phyloP scores from a whole-genome alignment of 2,888 invertebrate species.

The Andrena dorsata region DNA sequence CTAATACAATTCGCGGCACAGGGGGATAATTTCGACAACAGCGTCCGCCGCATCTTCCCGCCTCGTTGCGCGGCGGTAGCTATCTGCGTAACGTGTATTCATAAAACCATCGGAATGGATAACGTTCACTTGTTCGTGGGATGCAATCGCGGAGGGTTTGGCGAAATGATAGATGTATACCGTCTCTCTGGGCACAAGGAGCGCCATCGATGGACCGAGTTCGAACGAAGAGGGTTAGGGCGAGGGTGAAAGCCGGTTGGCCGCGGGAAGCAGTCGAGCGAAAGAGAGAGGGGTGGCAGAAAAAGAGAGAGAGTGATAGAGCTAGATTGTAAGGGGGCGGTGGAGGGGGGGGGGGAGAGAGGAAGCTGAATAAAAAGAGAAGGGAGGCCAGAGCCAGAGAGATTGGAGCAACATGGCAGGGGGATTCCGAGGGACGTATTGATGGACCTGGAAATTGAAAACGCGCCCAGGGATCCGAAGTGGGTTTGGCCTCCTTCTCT shows the following conservation, averaged over 20 bases:
- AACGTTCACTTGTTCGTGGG: slow-evolving; percentile 69
- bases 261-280: slow-evolving; percentile 42
- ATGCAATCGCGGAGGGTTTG: slow-evolving; percentile 65
- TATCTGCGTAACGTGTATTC: slow-evolving; percentile 52
- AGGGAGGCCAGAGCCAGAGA: slow-evolving; percentile 61
- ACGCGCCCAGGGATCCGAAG: slow-evolving; percentile 78
- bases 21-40: slow-evolving; percentile 55
- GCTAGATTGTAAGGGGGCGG: no score
- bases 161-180: slow-evolving; percentile 76
- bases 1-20: background rate
- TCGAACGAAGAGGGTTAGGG: slow-evolving; percentile 58
- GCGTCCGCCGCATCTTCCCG: slow-evolving; percentile 26
- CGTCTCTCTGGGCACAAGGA: slow-evolving; percentile 66
- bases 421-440: slow-evolving; percentile 78
- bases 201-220: slow-evolving; percentile 69
- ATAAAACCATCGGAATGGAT: slow-evolving; percentile 64
- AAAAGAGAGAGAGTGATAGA: slow-evolving; percentile 22
- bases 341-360: slow-evolving; percentile 26
- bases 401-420: slow-evolving; percentile 75
- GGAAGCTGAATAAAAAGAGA: slow-evolving; percentile 47
- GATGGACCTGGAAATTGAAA: slow-evolving; percentile 84
- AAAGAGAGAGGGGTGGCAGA: slow-evolving; percentile 15
- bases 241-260: slow-evolving; percentile 59
- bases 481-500: slow-evolving; percentile 73
- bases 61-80: background rate